Evolutionary conservation across 2,797 vertebrate genomes (phyloP).

Genomic region (Amniataba percoides): DNA sequence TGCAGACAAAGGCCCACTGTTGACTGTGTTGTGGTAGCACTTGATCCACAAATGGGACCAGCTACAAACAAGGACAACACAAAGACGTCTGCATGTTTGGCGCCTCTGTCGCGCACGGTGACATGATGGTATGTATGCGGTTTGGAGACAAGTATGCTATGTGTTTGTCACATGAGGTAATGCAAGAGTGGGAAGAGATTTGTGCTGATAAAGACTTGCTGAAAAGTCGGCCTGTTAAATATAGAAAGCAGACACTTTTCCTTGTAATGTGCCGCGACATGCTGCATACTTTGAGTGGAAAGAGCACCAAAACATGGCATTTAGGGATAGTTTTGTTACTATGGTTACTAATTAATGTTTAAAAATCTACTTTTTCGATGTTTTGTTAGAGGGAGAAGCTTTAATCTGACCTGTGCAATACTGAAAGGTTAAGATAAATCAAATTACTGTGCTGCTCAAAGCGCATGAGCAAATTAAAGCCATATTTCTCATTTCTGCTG

Average conservation of each 20-base stretch:
- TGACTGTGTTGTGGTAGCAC: conserved; percentile 59
- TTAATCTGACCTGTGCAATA: conserved; percentile 38
- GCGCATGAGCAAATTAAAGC: conserved; percentile 51
- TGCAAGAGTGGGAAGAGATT: conserved; percentile 14
- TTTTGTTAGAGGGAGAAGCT: not conserved
- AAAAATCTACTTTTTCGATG: not conserved
- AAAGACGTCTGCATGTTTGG: conserved; percentile 51
- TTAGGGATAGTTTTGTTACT: conserved; percentile 16
- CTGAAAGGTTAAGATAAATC: conserved; percentile 42
- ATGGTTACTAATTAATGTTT: conserved; percentile 33
- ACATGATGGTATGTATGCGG: conserved; percentile 51
- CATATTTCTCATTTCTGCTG: conserved; percentile 27
- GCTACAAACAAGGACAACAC: conserved; percentile 57
- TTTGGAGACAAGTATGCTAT: conserved; percentile 35
- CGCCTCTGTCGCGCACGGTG: conserved; percentile 36
- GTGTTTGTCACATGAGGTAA: conserved; percentile 32
- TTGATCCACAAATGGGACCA: conserved; percentile 51
- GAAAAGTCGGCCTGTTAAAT: conserved; percentile 23
- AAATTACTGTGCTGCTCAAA: conserved; percentile 37
- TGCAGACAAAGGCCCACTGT: conserved; percentile 66
- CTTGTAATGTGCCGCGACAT: too few species aligned
- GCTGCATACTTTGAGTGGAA: not conserved
- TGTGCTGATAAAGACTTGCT: conserved; percentile 35
- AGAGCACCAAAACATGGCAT: not conserved
- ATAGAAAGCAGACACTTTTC: not conserved